Evolutionary conservation across 2,888 invertebrate species (phyloP), one percentile per base, ranked within the genome.

Genomic region (Limenitis camilla): DNA sequence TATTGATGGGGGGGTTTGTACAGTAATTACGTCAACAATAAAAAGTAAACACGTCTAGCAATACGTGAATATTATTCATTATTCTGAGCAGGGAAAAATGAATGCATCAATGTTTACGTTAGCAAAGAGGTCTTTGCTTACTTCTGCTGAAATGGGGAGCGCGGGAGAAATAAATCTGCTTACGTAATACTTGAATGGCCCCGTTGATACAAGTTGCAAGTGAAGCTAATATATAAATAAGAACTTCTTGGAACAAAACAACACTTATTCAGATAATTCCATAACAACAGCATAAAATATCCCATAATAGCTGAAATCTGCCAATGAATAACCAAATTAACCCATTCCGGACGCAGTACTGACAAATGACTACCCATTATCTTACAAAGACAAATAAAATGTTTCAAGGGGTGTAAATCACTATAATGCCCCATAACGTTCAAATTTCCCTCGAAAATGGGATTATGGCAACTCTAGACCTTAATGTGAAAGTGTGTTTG

Each of bases 321-420:
- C 52, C 48, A 52, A 54, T 56, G 49, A 54, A 49, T 47, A 29
- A 27, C 48, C 46, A 53, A 58, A 60, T 55, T 36, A 56, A 51
- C 50, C 43, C 58, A 60, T 58, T 51, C 50, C 5, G 40, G 49
- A 43, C 40, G 52, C 52, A 51, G 39, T 41, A 40, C 43, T 49
- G 40, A 54, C 52, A 54, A 53, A 56, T 49, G 56, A 49, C 41
- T 43, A 51, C 46, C 39, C 44, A 54, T 52, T 48, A 52, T 52
- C 45, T 49, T 39, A 40, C 40, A 11, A 40, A 47, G 44, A 49
- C 50, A 45, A 42, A 55, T 46, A 45, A 42, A 55, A 49, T 39
- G 31, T 42, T 46, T 31, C 42, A 41, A 49, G 41, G 42, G 41
- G 42, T 40, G 49, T 55, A 49, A 46, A 55, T 57, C 55, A 46